These are phyloP conservation scores for Mythimna lalbum DNA, from an alignment of 2,888 invertebrate genomes.

Conservation along the genomic window DNA sequence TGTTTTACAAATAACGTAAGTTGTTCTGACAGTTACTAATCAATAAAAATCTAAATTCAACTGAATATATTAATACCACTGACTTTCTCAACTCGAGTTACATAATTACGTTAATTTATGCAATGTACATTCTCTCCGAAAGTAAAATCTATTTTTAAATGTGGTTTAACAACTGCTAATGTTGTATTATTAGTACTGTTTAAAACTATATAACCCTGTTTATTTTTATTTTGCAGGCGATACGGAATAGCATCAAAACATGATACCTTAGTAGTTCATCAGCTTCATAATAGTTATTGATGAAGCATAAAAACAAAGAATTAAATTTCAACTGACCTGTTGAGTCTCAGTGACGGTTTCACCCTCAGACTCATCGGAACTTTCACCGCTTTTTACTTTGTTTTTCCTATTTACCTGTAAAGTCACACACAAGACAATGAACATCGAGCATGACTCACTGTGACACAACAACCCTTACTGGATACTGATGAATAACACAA, in stretches of 20 bases:
- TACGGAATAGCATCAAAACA: not conserved
- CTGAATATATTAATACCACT: conserved; percentile 13
- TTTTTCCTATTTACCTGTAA: conserved; percentile 88
- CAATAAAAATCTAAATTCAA: not conserved
- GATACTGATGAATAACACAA: conserved; percentile 9
- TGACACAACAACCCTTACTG: conserved; percentile 5
- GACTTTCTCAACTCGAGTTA: conserved; percentile 5
- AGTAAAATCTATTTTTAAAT: not conserved
- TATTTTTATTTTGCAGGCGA: not conserved
- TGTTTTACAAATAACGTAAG: not conserved
- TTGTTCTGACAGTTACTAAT: not conserved
- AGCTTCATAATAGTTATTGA: not conserved
- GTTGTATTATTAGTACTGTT: not conserved
- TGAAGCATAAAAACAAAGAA: conserved; percentile 5
- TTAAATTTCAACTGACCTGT: conserved; percentile 77
- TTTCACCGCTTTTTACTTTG: conserved; percentile 86
- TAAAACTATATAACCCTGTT: not conserved
- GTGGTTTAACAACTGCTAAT: not conserved
- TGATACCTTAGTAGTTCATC: not conserved
- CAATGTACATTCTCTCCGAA: not conserved
- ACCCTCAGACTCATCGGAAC: conserved; percentile 88
- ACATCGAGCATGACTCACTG: conserved; percentile 47
- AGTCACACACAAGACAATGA: conserved; percentile 51
- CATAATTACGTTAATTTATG: conserved; percentile 15
- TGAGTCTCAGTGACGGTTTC: conserved; percentile 88